Base-by-base conservation (phyloP, 2,888 invertebrate species). In the Erpobdella octoculata region DNA sequence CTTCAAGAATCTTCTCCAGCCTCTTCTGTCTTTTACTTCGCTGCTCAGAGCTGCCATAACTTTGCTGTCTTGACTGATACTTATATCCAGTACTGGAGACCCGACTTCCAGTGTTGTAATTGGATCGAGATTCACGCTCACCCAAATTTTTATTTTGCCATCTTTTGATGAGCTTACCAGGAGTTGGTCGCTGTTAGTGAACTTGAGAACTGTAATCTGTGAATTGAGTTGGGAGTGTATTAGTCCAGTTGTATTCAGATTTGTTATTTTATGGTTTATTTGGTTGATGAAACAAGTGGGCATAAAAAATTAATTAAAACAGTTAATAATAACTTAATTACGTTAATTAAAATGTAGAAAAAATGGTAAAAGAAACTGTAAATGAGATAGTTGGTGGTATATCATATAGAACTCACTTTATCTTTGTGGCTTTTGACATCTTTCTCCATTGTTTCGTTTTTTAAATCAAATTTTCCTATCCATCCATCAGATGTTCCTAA, bases 161-260 rank as follows among this genome's bases (percentile, higher is more conserved):
- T 62, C 62, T 5, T n/a, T 62, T n/a, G 62, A 62, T n/a, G 62
- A 62, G 9, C 33, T 33, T n/a, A 62, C n/a, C 9, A 62, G 33
- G 35, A 35, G n/a, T 12, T 62, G 33, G 18, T 62, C 62, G 35
- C 33, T 35, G 35, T 33, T 62, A n/a, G 62, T 31, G 35, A 62
- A 62, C 35, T 33, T 62, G 31, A 62, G 31, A 31, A 6, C 21
- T 2, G 62, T 62, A 1, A 62, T 31, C 62, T 62, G 62, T 41
- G 12, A n/a, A n/a, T n/a, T n/a, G n/a, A n/a, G n/a, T n/a, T n/a
- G n/a, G n/a, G n/a, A n/a, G n/a, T n/a, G n/a, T n/a, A n/a, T n/a
- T n/a, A n/a, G n/a, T n/a, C n/a, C n/a, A n/a, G n/a, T n/a, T n/a
- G n/a, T n/a, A n/a, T n/a, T n/a, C n/a, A n/a, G n/a, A n/a, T n/a